Evolutionary conservation across 2,797 vertebrate species (phyloP).

Genomic region (Gymnoscopelus braueri): DNA sequence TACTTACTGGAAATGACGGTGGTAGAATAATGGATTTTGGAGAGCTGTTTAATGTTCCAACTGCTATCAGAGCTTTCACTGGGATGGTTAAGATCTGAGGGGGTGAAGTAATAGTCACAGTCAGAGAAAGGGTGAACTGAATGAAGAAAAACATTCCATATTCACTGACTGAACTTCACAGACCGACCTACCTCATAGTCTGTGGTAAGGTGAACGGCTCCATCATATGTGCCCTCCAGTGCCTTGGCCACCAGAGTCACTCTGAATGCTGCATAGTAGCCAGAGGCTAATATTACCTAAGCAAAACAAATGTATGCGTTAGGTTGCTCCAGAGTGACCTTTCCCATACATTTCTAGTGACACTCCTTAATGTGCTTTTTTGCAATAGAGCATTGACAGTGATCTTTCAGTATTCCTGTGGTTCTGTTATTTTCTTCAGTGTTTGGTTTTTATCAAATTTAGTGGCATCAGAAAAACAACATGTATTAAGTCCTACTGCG

Average conservation of each 20-base stretch:
- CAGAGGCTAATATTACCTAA: slow-evolving; percentile 92
- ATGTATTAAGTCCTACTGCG: neutral
- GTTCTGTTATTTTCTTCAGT: neutral
- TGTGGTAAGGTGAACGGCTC: slow-evolving; percentile 95
- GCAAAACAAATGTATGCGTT: slow-evolving; percentile 19
- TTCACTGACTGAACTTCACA: neutral
- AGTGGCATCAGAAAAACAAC: neutral
- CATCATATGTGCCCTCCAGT: slow-evolving; percentile 93
- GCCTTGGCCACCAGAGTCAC: slow-evolving; percentile 91
- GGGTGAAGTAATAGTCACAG: neutral
- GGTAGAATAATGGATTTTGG: slow-evolving; percentile 92
- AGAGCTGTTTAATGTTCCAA: slow-evolving; percentile 91
- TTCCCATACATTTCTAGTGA: neutral
- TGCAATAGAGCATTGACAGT: no score
- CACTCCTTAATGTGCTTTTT: no score
- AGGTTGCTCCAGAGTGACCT: neutral
- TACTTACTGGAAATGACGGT: slow-evolving; percentile 94
- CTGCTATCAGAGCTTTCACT: slow-evolving; percentile 94
- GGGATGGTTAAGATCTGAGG: slow-evolving; percentile 95
- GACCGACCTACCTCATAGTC: slow-evolving; percentile 91
- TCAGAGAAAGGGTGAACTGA: neutral
- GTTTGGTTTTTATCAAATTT: neutral
- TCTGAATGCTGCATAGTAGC: slow-evolving; percentile 94
- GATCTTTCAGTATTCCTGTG: no score
- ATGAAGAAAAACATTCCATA: neutral